Conservation (phyloP, 2,888 invertebrate genomes). For the Diaperis boleti region DNA sequence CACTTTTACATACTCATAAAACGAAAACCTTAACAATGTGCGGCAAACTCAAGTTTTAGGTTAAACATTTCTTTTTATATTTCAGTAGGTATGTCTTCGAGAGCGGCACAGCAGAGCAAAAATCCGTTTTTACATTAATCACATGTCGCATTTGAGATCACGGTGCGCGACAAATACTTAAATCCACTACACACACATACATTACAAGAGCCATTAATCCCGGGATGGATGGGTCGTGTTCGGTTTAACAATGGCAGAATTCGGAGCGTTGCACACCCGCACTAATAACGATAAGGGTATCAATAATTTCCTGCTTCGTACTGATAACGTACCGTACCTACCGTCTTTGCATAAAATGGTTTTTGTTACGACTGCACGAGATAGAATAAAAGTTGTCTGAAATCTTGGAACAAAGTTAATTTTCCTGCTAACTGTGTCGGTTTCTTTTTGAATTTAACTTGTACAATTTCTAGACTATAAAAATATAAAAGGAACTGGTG, state of each 20-base stretch:
- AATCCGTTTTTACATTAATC: constrained; percentile 12
- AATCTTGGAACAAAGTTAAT: constrained; percentile 14
- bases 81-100: too few relatives aligned
- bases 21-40: too few relatives aligned
- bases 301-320: constrained; percentile 15
- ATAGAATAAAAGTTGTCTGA: constrained; percentile 7
- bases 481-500: constrained; percentile 10
- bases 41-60: too few relatives aligned
- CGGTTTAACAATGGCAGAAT: constrained; percentile 15
- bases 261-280: constrained; percentile 3
- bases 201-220: constrained; percentile 21
- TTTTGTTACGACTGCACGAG: not conserved
- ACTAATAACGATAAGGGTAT: constrained; percentile 16
- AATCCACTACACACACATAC: constrained; percentile 20
- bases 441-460: constrained; percentile 21
- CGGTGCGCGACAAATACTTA: constrained; percentile 12
- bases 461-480: constrained; percentile 13
- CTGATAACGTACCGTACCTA: not conserved
- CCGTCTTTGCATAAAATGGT: constrained; percentile 2
- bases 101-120: not conserved
- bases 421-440: constrained; percentile 18
- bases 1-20: too few relatives aligned
- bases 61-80: too few relatives aligned
- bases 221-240: constrained; percentile 17
- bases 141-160: constrained; percentile 17